A percentile compares a stretch with the other conserved stretches of the same genome.
phyloP scores from a whole-genome alignment of 2,888 invertebrate species.

The Drosophila monieri region DNA sequence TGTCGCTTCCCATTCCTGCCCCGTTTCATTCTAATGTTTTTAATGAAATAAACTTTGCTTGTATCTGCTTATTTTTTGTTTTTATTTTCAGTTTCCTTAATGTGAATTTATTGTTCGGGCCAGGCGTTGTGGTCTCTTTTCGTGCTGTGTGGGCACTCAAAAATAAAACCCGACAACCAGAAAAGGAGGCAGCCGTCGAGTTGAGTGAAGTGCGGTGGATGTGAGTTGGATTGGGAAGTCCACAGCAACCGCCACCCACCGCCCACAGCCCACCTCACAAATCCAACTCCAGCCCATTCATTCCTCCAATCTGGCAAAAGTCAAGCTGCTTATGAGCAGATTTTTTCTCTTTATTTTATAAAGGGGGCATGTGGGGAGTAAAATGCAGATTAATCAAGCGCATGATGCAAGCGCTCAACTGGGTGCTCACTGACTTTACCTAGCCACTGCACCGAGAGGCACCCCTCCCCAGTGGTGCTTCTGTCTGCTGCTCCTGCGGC shows the following conservation, averaged over 20 bases:
- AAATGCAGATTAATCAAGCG: constrained; percentile 74
- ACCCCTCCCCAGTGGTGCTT: constrained; percentile 10
- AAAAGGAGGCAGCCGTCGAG: constrained; percentile 13
- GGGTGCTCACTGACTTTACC: constrained; percentile 68
- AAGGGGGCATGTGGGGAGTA: not conserved
- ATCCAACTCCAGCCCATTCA: constrained; percentile 36
- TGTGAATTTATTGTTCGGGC: constrained; percentile 81
- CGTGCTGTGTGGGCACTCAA: constrained; percentile 78
- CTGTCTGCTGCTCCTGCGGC: constrained; percentile 56
- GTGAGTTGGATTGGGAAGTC: constrained; percentile 24
- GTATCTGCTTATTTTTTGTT: constrained; percentile 44
- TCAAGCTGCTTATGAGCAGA: constrained; percentile 61
- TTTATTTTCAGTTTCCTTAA: constrained; percentile 56
- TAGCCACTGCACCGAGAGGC: constrained; percentile 56
- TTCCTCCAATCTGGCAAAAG: constrained; percentile 39
- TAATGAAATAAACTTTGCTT: constrained; percentile 75
- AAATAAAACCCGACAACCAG: constrained; percentile 63
- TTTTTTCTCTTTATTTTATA: constrained; percentile 13
- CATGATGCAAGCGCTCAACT: constrained; percentile 64
- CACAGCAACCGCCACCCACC: too few species aligned
- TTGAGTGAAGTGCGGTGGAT: constrained; percentile 28
- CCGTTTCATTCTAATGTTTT: constrained; percentile 79
- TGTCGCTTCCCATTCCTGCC: constrained; percentile 53
- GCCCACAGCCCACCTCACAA: constrained; percentile 28
- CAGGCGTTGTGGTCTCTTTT: constrained; percentile 44